Evolutionary conservation across 1,140 invertebrate species (phyloP).

Genomic region (Formica exsecta): DNA sequence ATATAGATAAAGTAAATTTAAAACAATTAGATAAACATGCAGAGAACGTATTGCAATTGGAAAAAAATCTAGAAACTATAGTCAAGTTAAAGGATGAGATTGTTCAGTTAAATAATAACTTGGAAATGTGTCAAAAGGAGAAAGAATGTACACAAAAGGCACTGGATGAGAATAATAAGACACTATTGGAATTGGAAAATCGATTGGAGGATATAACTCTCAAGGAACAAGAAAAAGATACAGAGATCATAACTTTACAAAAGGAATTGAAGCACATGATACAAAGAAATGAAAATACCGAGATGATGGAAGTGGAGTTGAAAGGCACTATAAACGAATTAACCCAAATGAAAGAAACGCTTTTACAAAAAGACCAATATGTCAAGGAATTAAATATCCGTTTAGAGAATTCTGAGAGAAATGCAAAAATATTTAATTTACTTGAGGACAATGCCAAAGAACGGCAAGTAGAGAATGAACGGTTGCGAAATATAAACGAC

Average conservation of each 20-base stretch:
- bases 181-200: slow-evolving; percentile 31
- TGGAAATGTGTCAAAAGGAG: slow-evolving; percentile 58
- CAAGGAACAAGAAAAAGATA: slow-evolving; percentile 67
- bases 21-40: slow-evolving; percentile 42
- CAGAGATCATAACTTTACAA: slow-evolving; percentile 67
- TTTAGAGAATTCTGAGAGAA: slow-evolving; percentile 61
- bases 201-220: slow-evolving; percentile 16
- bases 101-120: slow-evolving; percentile 41
- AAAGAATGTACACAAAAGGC: slow-evolving; percentile 41
- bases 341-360: slow-evolving; percentile 59
- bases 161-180: slow-evolving; percentile 56
- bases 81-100: slow-evolving; percentile 47
- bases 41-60: slow-evolving; percentile 41
- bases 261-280: slow-evolving; percentile 76
- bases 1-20: slow-evolving; percentile 3
- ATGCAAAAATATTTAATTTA: slow-evolving; percentile 65
- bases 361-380: slow-evolving; percentile 64
- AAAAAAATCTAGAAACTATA: slow-evolving; percentile 31
- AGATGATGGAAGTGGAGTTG: slow-evolving; percentile 76
- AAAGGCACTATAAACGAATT: slow-evolving; percentile 74
- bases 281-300: slow-evolving; percentile 50
- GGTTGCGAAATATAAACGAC: slow-evolving; percentile 67
- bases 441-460: slow-evolving; percentile 71
- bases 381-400: slow-evolving; percentile 63
- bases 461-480: slow-evolving; percentile 71